Conservation (phyloP, 2,888 invertebrate genomes). For the Stenodema calcarata region DNA sequence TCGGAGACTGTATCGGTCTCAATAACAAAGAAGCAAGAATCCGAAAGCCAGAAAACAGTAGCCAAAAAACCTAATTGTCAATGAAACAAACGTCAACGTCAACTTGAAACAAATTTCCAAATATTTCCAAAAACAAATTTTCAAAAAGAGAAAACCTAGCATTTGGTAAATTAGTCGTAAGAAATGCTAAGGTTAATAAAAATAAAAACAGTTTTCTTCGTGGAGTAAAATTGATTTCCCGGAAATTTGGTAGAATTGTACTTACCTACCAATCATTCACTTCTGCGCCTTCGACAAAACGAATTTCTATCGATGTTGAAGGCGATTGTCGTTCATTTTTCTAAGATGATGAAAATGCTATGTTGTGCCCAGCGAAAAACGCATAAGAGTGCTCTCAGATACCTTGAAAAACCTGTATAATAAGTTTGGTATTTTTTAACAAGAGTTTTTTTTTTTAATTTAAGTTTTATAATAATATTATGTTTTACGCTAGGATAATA, state of each 20-base stretch:
- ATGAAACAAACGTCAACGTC: constrained; percentile 37
- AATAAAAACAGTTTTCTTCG: constrained; percentile 19
- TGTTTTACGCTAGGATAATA: no score
- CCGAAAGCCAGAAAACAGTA: neutral
- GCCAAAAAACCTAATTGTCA: constrained; percentile 41
- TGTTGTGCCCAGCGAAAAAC: no score
- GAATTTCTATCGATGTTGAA: no score
- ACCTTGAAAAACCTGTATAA: no score
- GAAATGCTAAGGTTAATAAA: neutral
- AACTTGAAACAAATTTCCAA: constrained; percentile 36
- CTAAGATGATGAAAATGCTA: no score
- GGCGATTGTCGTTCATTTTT: no score
- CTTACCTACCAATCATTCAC: constrained; percentile 19
- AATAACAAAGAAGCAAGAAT: neutral
- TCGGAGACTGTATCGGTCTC: neutral
- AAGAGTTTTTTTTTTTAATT: no score
- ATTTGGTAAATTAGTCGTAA: neutral
- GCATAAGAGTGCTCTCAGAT: no score
- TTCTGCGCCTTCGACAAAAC: neutral
- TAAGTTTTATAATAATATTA: no score
- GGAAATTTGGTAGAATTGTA: neutral
- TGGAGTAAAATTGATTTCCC: constrained; percentile 5
- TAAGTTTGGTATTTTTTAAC: no score
- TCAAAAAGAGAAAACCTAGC: constrained; percentile 12
- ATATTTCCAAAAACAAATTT: no score